These are phyloP conservation scores for Chymomyza amoena DNA, from an alignment of 2,888 invertebrate species.

Conservation along the genomic window DNA sequence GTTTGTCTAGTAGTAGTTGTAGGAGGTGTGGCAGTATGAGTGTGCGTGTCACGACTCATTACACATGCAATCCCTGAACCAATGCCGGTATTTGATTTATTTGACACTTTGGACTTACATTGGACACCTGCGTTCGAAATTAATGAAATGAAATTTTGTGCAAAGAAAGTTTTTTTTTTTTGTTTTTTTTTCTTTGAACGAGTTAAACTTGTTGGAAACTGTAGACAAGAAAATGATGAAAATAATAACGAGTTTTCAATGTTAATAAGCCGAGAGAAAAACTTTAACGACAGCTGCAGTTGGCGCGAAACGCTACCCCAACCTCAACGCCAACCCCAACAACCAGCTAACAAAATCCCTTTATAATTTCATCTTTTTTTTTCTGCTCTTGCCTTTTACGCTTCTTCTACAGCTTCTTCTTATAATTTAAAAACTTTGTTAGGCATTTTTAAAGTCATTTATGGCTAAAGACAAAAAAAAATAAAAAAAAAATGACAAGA, in stretches of 20 bases:
- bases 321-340: slow-evolving; percentile 3
- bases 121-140: slow-evolving; percentile 58
- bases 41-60: slow-evolving; percentile 48
- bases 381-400: not conserved
- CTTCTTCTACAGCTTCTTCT: not conserved
- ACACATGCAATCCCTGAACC: slow-evolving; percentile 28
- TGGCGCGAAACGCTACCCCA: slow-evolving; percentile 21
- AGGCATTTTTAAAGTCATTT: slow-evolving; percentile 71
- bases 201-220: slow-evolving; percentile 44
- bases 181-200: slow-evolving; percentile 40
- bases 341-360: slow-evolving; percentile 53
- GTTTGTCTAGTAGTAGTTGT: not conserved
- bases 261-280: slow-evolving; percentile 65
- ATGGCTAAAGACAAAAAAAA: slow-evolving; percentile 38
- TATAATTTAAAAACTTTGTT: slow-evolving; percentile 70
- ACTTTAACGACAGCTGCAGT: slow-evolving; percentile 47
- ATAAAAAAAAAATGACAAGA: slow-evolving; percentile 7
- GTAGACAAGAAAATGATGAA: slow-evolving; percentile 9
- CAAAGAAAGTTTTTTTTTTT: slow-evolving; percentile 41
- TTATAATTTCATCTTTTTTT: slow-evolving; percentile 66
- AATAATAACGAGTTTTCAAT: slow-evolving; percentile 74
- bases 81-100: slow-evolving; percentile 39
- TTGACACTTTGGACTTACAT: slow-evolving; percentile 39
- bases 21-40: not conserved
- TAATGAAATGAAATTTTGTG: slow-evolving; percentile 63